These are phyloP conservation scores for Sipha maydis DNA, from an alignment of 2,888 invertebrate species.

Conservation along the genomic window DNA sequence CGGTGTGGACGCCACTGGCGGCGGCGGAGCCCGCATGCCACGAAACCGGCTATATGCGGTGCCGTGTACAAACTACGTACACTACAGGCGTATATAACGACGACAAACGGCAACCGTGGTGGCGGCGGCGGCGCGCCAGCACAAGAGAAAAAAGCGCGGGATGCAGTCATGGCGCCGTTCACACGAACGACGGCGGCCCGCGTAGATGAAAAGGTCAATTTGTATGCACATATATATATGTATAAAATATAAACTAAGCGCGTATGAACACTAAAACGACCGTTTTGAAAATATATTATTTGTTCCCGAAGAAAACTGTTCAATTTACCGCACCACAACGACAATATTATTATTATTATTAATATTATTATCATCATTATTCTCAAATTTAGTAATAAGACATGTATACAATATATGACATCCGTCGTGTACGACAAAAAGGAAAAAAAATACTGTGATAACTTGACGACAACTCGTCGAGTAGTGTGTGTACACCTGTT, in stretches of 20 bases:
- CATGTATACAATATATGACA: not conserved
- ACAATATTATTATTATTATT: slow-evolving; percentile 12
- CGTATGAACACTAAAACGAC: no score
- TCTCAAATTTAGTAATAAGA: not conserved
- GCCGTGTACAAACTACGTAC: not conserved
- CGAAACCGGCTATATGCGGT: slow-evolving; percentile 40
- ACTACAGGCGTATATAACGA: slow-evolving; percentile 8
- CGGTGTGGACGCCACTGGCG: slow-evolving; percentile 26
- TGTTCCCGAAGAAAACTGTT: no score
- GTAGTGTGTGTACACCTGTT: slow-evolving; percentile 16
- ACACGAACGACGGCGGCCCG: not conserved
- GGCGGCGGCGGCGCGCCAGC: slow-evolving; percentile 12
- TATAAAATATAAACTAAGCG: no score
- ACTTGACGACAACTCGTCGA: not conserved
- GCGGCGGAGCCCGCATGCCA: slow-evolving; percentile 24
- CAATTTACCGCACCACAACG: not conserved
- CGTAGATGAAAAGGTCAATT: no score
- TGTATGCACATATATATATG: no score
- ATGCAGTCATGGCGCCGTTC: slow-evolving; percentile 43
- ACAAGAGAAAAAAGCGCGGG: slow-evolving; percentile 55
- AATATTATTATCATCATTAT: not conserved
- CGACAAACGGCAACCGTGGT: not conserved
- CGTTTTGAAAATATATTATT: not conserved
- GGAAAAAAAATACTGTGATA: not conserved
- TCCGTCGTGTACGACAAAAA: not conserved